Evolutionary conservation across 2,113 vertebrate genomes (phyloP).

Genomic region (Phyllostomus discolor): DNA sequence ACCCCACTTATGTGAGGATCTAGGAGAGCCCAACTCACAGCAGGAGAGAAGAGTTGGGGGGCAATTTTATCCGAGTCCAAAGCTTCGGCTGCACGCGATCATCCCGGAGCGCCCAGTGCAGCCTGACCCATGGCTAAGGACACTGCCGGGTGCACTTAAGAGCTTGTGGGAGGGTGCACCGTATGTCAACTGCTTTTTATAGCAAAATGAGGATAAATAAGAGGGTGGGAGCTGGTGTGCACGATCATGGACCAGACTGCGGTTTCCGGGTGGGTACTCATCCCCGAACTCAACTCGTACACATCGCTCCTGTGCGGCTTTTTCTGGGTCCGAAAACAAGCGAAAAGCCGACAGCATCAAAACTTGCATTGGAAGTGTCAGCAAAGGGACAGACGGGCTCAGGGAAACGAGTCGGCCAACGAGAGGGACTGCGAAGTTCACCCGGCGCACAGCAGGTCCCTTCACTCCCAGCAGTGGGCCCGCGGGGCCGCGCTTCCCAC

Average conservation of each 20-base stretch:
- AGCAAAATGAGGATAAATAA: neutral
- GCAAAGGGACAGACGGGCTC: neutral
- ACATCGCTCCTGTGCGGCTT: neutral
- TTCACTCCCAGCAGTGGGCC: neutral
- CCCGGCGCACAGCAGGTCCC: neutral
- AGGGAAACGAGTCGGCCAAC: no score
- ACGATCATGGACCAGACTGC: accelerated
- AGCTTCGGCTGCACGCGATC: neutral
- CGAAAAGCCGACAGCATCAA: neutral
- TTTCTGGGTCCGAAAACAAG: neutral
- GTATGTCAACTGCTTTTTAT: no score
- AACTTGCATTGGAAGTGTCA: neutral
- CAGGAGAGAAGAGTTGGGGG: neutral
- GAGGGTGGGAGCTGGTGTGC: neutral
- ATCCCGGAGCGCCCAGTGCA: neutral
- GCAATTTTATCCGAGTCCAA: neutral
- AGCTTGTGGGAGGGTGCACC: neutral
- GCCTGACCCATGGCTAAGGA: neutral
- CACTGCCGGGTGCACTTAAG: neutral
- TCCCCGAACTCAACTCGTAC: neutral
- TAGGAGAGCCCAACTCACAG: neutral
- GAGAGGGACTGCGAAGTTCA: neutral
- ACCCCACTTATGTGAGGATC: neutral
- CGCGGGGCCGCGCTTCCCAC: neutral
- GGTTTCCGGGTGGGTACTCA: neutral